phyloP scores from a whole-genome alignment of 1,140 invertebrate genomes.

The Cardiocondyla obscurior region DNA sequence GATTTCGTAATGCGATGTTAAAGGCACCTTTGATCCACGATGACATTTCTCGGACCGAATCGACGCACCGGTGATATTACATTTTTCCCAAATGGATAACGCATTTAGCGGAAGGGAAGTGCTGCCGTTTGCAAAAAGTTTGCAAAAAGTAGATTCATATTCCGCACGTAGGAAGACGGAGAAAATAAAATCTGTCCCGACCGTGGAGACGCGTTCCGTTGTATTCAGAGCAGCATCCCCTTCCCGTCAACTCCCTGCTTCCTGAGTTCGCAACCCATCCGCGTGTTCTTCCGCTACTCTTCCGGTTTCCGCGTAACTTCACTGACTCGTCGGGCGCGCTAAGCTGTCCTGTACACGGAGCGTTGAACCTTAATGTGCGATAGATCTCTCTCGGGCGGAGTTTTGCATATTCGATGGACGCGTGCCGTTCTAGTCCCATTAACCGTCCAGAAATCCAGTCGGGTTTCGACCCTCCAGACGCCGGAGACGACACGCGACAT shows the following conservation, averaged over 20 bases:
- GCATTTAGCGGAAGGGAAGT: slow-evolving; percentile 10
- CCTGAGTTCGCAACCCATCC: slow-evolving; percentile 43
- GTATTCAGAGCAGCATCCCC: slow-evolving; percentile 35
- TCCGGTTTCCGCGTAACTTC: slow-evolving; percentile 27
- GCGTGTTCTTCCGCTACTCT: slow-evolving; percentile 15
- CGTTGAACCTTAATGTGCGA: slow-evolving; percentile 39
- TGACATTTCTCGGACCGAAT: not conserved
- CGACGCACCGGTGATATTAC: slow-evolving; percentile 52
- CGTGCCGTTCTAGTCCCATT: slow-evolving; percentile 15
- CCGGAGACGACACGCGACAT: not conserved
- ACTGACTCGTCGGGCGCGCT: slow-evolving; percentile 43
- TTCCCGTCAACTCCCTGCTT: slow-evolving; percentile 53
- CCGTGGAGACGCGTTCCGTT: not conserved
- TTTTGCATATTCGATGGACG: not conserved
- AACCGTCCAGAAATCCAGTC: slow-evolving; percentile 5
- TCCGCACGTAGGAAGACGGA: slow-evolving; percentile 46
- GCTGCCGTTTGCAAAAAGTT: not conserved
- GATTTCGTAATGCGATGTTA: not conserved
- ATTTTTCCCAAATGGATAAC: slow-evolving; percentile 37
- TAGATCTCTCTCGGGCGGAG: slow-evolving; percentile 36
- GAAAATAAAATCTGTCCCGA: slow-evolving; percentile 68
- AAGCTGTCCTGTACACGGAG: slow-evolving; percentile 51
- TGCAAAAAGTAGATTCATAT: slow-evolving; percentile 64
- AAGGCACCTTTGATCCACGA: not conserved
- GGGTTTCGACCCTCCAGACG: not conserved